Base-by-base conservation (phyloP, 2,888 invertebrate species). In the Dryococelus australis region DNA sequence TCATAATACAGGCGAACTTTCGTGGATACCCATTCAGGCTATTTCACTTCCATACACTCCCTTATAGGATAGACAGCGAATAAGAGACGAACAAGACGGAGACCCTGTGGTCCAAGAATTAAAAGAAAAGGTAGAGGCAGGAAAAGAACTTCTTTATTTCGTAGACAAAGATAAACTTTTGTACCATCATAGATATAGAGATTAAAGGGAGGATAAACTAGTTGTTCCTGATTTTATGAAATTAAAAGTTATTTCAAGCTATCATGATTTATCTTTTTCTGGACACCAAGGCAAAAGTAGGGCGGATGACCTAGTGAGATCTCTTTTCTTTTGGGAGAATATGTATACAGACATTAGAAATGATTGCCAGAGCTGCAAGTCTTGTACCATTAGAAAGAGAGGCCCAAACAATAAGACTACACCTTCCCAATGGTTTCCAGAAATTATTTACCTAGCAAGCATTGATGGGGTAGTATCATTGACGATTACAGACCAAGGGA, bases 1-100 rank as follows among this genome's bases (percentile, higher is more conserved):
- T 53, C 16, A n/a, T 20, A 27, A 88, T 53, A 85, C 65, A 20
- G 86, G 86, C 47, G 51, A n/a, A 43, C 81, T 85, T 47, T 88
- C 51, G 12, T 24, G 87, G 81, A 78, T 87, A 87, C 65, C 84
- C 5, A 51, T 84, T 3, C 35, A 43, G n/a, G 24, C 83, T 5
- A 51, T 83, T 28, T 43, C n/a, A 28, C 83, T 85, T 35, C 20
- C 26, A 3, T 85, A 83, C 65, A 47, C 43, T 35, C 87, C 87
- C 16, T 35, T 87, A n/a, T 87, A 53, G 87, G 87, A 87, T 43
- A 26, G 80, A 24, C 16, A 26, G 12, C 24, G n/a, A 12, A 80
- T 80, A 12, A 8, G 26, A 80, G 3, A 5, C 0, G 26, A 26
- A 20, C n/a, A 13, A 79, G 0, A 24, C 0, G 8, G 8, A 13